These are phyloP conservation scores for Andrena chrysosceles DNA, from an alignment of 2,888 invertebrate genomes.

Conservation along the genomic window DNA sequence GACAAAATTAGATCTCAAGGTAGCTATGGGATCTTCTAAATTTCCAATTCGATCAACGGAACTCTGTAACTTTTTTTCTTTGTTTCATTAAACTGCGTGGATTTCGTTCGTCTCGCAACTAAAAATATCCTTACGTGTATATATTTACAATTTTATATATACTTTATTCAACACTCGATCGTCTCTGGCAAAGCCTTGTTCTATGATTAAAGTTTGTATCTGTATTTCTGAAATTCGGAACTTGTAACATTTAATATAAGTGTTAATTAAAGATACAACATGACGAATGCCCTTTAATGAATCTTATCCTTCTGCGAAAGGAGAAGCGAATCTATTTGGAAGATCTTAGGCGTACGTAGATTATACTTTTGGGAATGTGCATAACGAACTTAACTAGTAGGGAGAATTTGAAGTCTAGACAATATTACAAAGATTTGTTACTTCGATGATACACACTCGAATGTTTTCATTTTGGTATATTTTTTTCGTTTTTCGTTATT, in stretches of 20 bases:
- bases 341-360: slow-evolving; percentile 8
- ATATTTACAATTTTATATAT: slow-evolving; percentile 18
- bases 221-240: slow-evolving; percentile 1
- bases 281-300: slow-evolving; percentile 3
- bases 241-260: slow-evolving; percentile 18
- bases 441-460: not conserved
- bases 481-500: not conserved
- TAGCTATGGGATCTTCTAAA: slow-evolving; percentile 19
- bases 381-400: slow-evolving; percentile 8
- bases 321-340: not conserved
- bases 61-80: not conserved
- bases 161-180: slow-evolving; percentile 2
- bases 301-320: not conserved
- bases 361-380: slow-evolving; percentile 8
- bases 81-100: not conserved
- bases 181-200: not conserved
- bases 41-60: not conserved
- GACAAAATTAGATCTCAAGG: slow-evolving; percentile 4
- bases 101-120: slow-evolving; percentile 11
- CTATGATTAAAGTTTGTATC: not conserved
- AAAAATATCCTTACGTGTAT: slow-evolving; percentile 3
- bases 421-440: not conserved
- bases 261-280: slow-evolving; percentile 24
- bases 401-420: not conserved
- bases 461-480: not conserved